Conservation (phyloP, 2,113 vertebrate genomes). For the Callaeas wilsoni region DNA sequence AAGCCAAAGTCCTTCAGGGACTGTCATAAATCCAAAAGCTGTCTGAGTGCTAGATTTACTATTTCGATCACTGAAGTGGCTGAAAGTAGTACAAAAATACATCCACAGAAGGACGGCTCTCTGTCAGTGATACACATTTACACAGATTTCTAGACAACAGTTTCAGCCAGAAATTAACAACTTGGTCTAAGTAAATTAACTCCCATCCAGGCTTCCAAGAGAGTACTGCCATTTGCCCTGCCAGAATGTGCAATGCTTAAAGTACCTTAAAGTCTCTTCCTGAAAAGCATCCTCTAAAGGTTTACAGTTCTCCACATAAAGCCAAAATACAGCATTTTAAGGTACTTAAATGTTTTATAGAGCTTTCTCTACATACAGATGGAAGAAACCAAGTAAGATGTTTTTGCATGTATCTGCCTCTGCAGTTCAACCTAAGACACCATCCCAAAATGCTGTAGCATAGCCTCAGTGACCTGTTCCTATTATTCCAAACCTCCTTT, state of each 20-base stretch:
- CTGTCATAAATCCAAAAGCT: constrained; percentile 25
- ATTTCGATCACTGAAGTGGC: not conserved
- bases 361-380: not conserved
- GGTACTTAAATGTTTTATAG: not conserved
- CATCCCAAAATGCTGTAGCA: not conserved
- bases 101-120: not conserved
- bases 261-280: not conserved
- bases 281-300: not conserved
- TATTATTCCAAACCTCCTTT: not conserved
- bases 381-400: not conserved
- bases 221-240: not conserved
- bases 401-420: not conserved
- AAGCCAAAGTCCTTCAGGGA: constrained; percentile 33
- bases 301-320: not conserved
- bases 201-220: not conserved
- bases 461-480: not conserved
- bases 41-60: constrained; percentile 9
- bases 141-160: not conserved
- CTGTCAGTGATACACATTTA: not conserved
- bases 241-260: not conserved
- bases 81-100: not conserved
- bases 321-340: not conserved
- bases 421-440: not conserved
- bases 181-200: not conserved
- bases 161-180: not conserved